Evolutionary conservation across 2,113 vertebrate species (phyloP), one percentile per base, ranked within the genome.

Genomic region (Apeltes quadracus): DNA sequence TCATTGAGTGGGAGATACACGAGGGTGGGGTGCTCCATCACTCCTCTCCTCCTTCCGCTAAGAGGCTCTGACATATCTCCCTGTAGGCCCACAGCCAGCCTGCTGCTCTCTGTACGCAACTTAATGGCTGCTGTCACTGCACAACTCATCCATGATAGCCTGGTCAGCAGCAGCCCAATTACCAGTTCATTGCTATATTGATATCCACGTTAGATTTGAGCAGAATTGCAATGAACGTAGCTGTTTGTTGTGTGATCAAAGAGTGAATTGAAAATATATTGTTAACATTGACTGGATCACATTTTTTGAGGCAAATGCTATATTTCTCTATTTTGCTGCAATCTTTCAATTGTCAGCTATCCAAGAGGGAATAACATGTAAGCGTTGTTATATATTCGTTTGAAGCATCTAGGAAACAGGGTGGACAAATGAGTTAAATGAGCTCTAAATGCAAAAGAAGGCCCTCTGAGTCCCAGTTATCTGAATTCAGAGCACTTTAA

Each of bases 31-130:
- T 85, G 69, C 75, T 89, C 78, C 66, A 90, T 91, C 89, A 90
- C 83, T 86, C 84, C 63, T 78, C 77, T 88, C 84, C 80, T 89
- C 76, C n/a, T 85, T 90, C 89, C 80, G 72, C 90, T 90, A 91
- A 91, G 89, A 91, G 88, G 89, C 76, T 84, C 70, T 87, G 90
- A 90, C 86, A 92, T 74, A 75, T 85, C 84, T 92, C 91, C 89
- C 90, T 39, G 68, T 87, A 78, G 89, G 76, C 84, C 83, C 69
- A 59, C 81, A 85, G 82, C 76, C 87, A 84, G 87, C 71, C 76
- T 76, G 80, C 69, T 86, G 80, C 84, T 84, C 83, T 87, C 83
- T 84, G 88, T 90, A 86, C 89, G 87, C 88, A 88, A 83, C 81
- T 78, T 90, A 92, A 90, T 92, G 85, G 84, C 81, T 87, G 70